Conservation (phyloP, 2,888 invertebrate species). For the Megaustenia siamemsis region DNA sequence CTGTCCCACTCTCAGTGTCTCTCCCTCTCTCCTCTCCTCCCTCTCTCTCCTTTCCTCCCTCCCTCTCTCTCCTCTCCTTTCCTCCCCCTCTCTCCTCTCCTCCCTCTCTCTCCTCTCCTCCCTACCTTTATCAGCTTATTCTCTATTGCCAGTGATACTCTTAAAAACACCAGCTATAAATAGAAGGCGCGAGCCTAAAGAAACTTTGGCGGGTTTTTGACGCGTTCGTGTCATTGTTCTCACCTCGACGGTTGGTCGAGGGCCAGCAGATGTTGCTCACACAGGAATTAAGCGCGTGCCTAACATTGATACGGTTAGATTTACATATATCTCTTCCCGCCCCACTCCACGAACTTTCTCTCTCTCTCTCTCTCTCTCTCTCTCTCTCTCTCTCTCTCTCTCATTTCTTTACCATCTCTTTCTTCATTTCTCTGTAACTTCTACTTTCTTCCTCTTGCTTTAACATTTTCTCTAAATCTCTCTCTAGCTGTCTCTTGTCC, state of each 20-base stretch:
- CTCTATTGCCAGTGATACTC: neutral
- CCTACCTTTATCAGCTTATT: neutral
- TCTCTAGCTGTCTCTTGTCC: neutral
- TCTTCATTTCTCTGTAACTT: no score
- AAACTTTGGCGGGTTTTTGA: conserved; percentile 11
- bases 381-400: neutral
- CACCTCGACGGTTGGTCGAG: neutral
- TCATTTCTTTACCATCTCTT: no score
- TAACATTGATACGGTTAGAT: conserved; percentile 29
- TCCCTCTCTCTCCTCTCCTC: neutral
- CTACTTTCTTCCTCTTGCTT: no score
- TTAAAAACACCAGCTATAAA: conserved; percentile 13
- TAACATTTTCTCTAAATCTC: neutral
- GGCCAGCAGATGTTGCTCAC: conserved; percentile 43
- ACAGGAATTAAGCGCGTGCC: conserved; percentile 40
- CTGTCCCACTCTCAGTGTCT: neutral
- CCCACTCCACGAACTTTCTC: neutral
- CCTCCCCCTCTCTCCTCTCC: neutral
- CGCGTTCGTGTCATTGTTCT: conserved; percentile 22
- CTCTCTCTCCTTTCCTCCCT: neutral
- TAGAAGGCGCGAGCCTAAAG: neutral
- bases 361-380: neutral
- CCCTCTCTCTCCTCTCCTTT: neutral
- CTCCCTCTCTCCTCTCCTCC: neutral
- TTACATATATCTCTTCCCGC: no score